Evolutionary conservation across 2,113 vertebrate species (phyloP), one percentile per base, ranked within the genome.

Genomic region (Oreochromis aureus): DNA sequence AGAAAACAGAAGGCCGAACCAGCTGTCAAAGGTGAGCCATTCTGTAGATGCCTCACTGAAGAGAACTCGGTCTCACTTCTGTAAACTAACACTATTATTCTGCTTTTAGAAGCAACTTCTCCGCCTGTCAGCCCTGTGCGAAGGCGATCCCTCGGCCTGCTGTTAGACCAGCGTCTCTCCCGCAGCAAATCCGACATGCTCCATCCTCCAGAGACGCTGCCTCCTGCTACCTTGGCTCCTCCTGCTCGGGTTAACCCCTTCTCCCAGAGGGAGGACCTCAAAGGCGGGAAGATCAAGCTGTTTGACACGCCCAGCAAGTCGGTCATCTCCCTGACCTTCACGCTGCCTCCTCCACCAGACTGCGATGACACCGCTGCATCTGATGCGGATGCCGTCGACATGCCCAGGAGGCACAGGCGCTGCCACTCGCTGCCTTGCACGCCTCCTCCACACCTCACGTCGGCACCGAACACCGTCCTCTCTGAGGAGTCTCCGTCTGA

Each of bases 281-380:
- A 98, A 44, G 98, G 98, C 0, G 98, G 98, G 24, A 97, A 97
- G 91, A 99, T 98, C 94, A 99, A 99, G 95, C 97, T 99, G 48
- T 98, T 98, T 1, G 98, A 99, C 92, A 98, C 97, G 0, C 98
- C 98, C 6, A 99, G 97, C 97, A 99, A 98, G 93, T 98, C 98
- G 0, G 96, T 98, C 87, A 96, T 98, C 83, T 98, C 98, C 0
- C 95, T 98, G 73, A 97, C 97, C 27, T 98, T 99, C 3, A 96
- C 97, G 30, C 96, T 98, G 46, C 98, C 97, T 0, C 97, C 97
- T 0, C 97, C 95, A 0, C 95, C 94, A 0, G 84, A 95, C 87
- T 96, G 96, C 10, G 89, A 88, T 4, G 81, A 89, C 16, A 4
- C 93, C 85, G 59, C 87, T 61, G 95, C 0, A 19, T 93, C 2